Evolutionary conservation across 2,888 invertebrate species (phyloP).

Genomic region (Barypeithes pellucidus): DNA sequence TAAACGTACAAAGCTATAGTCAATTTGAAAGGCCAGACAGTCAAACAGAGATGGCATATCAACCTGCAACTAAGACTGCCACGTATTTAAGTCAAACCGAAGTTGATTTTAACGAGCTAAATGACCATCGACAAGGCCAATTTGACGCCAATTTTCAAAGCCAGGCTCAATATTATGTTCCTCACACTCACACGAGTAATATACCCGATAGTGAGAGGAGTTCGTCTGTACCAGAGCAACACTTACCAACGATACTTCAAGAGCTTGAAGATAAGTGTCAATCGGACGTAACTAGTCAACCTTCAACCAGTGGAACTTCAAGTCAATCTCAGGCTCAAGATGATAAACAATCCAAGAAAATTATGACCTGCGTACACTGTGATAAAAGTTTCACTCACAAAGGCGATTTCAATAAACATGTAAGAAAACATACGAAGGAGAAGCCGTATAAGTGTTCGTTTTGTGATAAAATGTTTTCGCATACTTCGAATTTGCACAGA

Average conservation of each 20-base stretch:
- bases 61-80: constrained; percentile 5
- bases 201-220: background rate
- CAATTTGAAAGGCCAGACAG: background rate
- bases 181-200: background rate
- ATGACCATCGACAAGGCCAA: constrained; percentile 1
- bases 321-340: constrained; percentile 44
- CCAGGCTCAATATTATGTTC: background rate
- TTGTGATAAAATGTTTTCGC: constrained; percentile 66
- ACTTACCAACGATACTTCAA: constrained; percentile 23
- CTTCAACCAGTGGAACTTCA: constrained; percentile 56
- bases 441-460: constrained; percentile 65
- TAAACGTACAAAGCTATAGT: background rate
- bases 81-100: background rate
- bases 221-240: background rate
- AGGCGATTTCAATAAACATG: constrained; percentile 68
- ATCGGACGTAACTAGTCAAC: constrained; percentile 48
- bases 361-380: constrained; percentile 64
- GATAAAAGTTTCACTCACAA: constrained; percentile 66
- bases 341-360: constrained; percentile 53
- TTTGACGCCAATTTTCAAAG: constrained; percentile 4
- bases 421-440: constrained; percentile 67
- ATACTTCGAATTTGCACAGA: constrained; percentile 81
- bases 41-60: background rate
- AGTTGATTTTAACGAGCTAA: background rate
- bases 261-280: constrained; percentile 29